Evolutionary conservation across 2,888 invertebrate genomes (phyloP), one percentile per base, ranked within the genome.

Genomic region (Cheilosia impressa): DNA sequence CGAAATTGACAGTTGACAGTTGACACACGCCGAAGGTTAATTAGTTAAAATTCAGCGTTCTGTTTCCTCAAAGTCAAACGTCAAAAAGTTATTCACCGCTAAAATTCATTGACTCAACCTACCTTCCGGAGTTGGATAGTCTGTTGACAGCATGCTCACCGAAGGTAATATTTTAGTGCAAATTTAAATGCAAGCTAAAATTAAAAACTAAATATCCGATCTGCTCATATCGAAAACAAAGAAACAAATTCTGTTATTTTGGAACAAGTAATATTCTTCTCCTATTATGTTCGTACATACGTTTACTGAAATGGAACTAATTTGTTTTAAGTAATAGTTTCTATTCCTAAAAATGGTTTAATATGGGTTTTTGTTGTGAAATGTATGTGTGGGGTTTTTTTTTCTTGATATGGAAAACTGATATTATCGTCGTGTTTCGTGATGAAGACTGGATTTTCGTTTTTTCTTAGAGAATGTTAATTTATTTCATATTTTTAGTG

Each of bases 351-450:
- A 77, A 60, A 72, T 63, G 13, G 17, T 43, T 63, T 52, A 24
- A 43, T 52, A 17, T 43, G 57, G 50, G n/a, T 55, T 47, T 53
- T 31, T 63, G 57, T 68, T 75, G 45, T 58, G 45, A 72, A 58
- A 69, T 58, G 57, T 68, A 63, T 78, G 72, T 73, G 68, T 71
- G 73, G 73, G 58, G 75, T 22, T 58, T 68, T 62, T 65, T 63
- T 68, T 66, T 62, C 34, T 69, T 85, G 85, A 85, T 85, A 85
- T 85, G 85, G 80, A 85, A 85, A 85, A 85, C 80, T 85, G 85
- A 85, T 81, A 81, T 85, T 76, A 68, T 81, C 75, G 85, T 85
- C 80, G 55, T 80, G 38, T 50, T 41, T 71, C 47, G 34, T 65
- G 50, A 72, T 71, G 85, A 85, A 85, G 81, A 81, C 81, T 76